A percentile compares a stretch with the other conserved stretches of the same genome.
phyloP scores from a whole-genome alignment of 1,140 invertebrate genomes.

The Zaprionus lachaisei region DNA sequence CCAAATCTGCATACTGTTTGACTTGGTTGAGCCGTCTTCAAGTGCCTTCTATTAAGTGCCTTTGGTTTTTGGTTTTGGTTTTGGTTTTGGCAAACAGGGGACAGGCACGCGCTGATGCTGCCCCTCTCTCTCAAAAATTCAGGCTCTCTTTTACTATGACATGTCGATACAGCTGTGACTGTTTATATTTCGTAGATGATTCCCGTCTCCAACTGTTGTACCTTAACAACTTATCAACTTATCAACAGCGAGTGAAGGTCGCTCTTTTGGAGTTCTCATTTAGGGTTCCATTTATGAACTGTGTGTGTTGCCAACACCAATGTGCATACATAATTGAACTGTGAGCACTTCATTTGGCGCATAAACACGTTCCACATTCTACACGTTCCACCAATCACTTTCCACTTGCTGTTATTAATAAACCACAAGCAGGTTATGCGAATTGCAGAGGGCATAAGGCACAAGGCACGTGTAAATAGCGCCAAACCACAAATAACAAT shows the following conservation, averaged over 20 bases:
- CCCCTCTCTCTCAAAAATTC: not conserved
- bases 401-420: slow-evolving; percentile 58
- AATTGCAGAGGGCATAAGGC: slow-evolving; percentile 7
- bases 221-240: not conserved
- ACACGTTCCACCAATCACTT: slow-evolving; percentile 25
- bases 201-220: slow-evolving; percentile 7
- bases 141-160: not conserved
- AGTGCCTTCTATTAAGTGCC: slow-evolving; percentile 51
- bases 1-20: slow-evolving; percentile 25
- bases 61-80: slow-evolving; percentile 17
- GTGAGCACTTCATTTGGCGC: slow-evolving; percentile 76
- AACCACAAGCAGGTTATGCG: slow-evolving; percentile 44
- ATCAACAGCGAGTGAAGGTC: not conserved
- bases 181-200: no score
- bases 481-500: slow-evolving; percentile 67
- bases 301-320: slow-evolving; percentile 46
- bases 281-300: slow-evolving; percentile 57
- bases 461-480: slow-evolving; percentile 63
- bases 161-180: slow-evolving; percentile 8
- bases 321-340: slow-evolving; percentile 67
- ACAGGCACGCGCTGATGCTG: not conserved
- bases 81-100: not conserved
- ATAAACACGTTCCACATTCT: slow-evolving; percentile 67
- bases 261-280: slow-evolving; percentile 40
- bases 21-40: slow-evolving; percentile 18